Percentiles rank a stretch among this genome's conserved stretches.
Evolutionary conservation across 2,888 invertebrate species (phyloP).

Genomic region (Eulithis testata): DNA sequence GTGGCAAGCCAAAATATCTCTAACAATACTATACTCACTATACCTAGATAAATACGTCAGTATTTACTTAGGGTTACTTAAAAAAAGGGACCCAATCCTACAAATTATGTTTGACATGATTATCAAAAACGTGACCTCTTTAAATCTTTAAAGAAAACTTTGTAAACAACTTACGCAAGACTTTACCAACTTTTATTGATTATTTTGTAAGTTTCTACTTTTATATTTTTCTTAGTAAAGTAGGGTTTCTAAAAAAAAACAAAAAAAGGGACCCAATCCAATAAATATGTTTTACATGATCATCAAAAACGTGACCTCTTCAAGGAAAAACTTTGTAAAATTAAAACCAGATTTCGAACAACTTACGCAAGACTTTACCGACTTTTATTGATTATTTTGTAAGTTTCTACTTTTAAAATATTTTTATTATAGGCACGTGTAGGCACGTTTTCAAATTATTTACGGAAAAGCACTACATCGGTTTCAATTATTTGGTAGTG

Average conservation of each 20-base stretch:
- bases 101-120: too few species aligned
- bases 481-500: conserved; percentile 42
- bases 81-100: too few species aligned
- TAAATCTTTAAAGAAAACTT: too few species aligned
- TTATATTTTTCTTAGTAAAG: background rate
- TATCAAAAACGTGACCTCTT: too few species aligned
- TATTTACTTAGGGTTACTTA: too few species aligned
- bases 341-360: background rate
- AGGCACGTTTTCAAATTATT: conserved; percentile 38
- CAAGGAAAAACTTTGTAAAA: background rate
- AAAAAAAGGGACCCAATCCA: too few species aligned
- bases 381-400: conserved; percentile 22
- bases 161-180: conserved; percentile 17
- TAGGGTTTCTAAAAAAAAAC: too few species aligned
- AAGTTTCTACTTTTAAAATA: conserved; percentile 11
- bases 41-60: too few species aligned
- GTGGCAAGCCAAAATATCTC: too few species aligned
- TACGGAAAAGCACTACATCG: conserved; percentile 36
- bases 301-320: too few species aligned
- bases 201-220: conserved; percentile 20
- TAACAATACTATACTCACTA: too few species aligned
- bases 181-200: conserved; percentile 24
- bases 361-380: conserved; percentile 26
- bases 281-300: too few species aligned
- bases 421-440: conserved; percentile 37